These are phyloP conservation scores for Hiodon tergisus DNA, from an alignment of 2,113 vertebrate species.

Conservation along the genomic window DNA sequence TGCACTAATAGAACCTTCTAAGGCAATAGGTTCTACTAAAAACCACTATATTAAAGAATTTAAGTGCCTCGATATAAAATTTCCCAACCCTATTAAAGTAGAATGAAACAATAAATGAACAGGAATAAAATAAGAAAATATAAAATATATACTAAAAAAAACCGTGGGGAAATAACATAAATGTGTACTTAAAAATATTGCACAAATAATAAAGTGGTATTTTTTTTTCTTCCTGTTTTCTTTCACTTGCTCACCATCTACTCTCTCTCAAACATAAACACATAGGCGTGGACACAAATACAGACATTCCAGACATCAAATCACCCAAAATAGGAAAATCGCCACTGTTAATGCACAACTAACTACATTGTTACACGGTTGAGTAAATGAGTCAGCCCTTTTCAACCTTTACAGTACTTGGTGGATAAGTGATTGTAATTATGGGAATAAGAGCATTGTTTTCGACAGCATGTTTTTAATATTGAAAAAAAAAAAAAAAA, in stretches of 20 bases:
- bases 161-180: constrained; percentile 46
- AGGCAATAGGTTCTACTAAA: too few species aligned
- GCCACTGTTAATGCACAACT: constrained; percentile 1
- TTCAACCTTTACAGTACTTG: constrained; percentile 22
- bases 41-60: too few species aligned
- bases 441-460: not conserved
- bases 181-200: constrained; percentile 57
- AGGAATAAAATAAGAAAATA: constrained; percentile 29
- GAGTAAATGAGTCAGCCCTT: not conserved
- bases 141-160: constrained; percentile 16
- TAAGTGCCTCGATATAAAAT: too few species aligned
- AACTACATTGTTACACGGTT: constrained; percentile 12
- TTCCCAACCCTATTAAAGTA: too few species aligned
- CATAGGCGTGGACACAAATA: constrained; percentile 5
- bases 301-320: not conserved
- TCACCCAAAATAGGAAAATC: constrained; percentile 13
- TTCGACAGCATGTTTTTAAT: not conserved
- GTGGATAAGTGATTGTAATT: not conserved
- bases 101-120: constrained; percentile 35
- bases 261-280: constrained; percentile 13
- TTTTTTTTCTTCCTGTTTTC: constrained; percentile 44
- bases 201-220: constrained; percentile 61
- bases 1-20: too few species aligned
- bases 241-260: constrained; percentile 24
- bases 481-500: not conserved